Evolutionary conservation across 2,888 invertebrate genomes (phyloP), one percentile per base, ranked within the genome.

Genomic region (Geophilus truncorum): DNA sequence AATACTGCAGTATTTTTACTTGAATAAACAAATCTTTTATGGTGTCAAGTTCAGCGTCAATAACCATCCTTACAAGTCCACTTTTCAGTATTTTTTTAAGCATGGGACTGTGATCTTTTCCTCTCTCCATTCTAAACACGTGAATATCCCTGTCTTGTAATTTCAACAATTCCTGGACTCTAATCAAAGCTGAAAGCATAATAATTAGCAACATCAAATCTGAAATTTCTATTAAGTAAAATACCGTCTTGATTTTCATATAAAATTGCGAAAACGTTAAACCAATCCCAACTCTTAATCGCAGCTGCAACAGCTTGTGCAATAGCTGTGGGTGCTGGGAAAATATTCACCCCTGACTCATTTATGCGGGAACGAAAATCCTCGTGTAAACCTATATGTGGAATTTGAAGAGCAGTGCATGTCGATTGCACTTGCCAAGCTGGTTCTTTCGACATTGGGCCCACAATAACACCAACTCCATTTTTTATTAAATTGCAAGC

Each of bases 31-130:
- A 10, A 18, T n/a, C n/a, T 32, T 23, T 3, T 12, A 36, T 32
- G 9, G 70, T 70, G 6, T 25, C 25, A 12, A 70, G 25, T n/a
- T 70, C 28, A 28, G 79, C 34, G 87, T 96, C 96, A 80, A 96
- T 89, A 9, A 96, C 94, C 83, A 96, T 94, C 86, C 95, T n/a
- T n/a, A n/a, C n/a, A n/a, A n/a, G n/a, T n/a, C n/a, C 95, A 0
- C 94, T 94, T 87, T 95, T 95, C 88, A 95, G 95, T 85, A 96
- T 94, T 89, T 96, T 95, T 86, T 96, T 96, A 84, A 96, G 88
- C 34, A 96, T 89, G 7, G 94, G 94, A 84, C 95, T 30, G 32
- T 79, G 76, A 25, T 82, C 81, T 21, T 36, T 45, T 10, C 78
- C 80, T 2, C 23, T 36, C 1, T 70, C 78, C 76, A 82, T 45